phyloP scores from a whole-genome alignment of 2,888 invertebrate genomes.

The Coremacera marginata region DNA sequence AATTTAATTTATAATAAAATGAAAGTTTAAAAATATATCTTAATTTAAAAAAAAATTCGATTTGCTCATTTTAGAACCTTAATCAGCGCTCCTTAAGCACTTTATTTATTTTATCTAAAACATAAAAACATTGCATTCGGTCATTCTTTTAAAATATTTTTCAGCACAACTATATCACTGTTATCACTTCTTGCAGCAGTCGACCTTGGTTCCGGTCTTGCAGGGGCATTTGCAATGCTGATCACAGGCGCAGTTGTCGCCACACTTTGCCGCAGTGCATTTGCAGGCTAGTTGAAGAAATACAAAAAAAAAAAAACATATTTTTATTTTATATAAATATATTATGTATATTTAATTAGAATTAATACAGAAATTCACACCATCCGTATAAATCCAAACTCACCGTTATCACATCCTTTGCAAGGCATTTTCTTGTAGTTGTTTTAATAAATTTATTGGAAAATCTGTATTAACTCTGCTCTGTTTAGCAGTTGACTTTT shows the following conservation, averaged over 20 bases:
- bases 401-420: conserved; percentile 59
- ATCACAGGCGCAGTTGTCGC: conserved; percentile 57
- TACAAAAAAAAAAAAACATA: not conserved
- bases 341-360: no score
- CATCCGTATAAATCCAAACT: no score
- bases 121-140: no score
- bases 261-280: conserved; percentile 58
- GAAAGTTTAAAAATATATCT: no score
- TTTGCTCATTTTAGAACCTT: no score
- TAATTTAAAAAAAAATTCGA: no score
- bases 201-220: conserved; percentile 51
- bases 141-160: no score
- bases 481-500: not conserved
- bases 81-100: no score
- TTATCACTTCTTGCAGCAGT: conserved; percentile 47
- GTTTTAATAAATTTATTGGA: not conserved
- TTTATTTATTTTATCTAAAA: no score
- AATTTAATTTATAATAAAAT: no score
- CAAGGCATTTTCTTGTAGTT: conserved; percentile 54
- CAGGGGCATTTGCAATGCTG: conserved; percentile 58
- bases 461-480: not conserved
- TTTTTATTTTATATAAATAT: not conserved
- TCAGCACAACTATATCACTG: no score
- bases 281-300: conserved; percentile 55
- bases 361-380: no score